Base-by-base conservation (phyloP, 2,797 vertebrate genomes). In the Staurois parvus region DNA sequence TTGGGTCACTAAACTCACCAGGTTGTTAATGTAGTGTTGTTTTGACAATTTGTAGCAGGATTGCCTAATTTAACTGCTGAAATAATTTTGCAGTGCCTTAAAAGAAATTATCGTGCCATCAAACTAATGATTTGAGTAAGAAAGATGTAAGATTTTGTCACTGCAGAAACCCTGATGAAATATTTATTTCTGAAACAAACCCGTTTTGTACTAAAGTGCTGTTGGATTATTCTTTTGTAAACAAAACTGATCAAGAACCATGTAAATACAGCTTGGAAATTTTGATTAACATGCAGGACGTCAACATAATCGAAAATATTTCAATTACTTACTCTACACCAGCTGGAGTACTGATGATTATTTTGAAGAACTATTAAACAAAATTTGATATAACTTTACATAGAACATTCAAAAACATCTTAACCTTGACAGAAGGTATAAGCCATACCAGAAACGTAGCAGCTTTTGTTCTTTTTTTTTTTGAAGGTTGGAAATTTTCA, bases 11-110 rank as follows among this genome's bases (percentile, higher is more conserved):
- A 86, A 77, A 75, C 0, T 0, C 10, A 80, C 34, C 62, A 83
- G 32, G 42, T 76, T 77, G 15, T 45, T 72, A 86, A 78, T 10
- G 37, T 0, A 0, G 21, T 15, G 17, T n/a, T 7, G 0, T 0
- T 0, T 8, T 19, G 30, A 28, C 81, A 76, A 7, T 56, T 77
- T 67, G 45, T 78, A 74, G 70, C n/a, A 6, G 77, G 64, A 17
- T 42, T 29, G 1, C 3, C 67, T 19, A 17, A 73, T 81, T 73
- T 77, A 19, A 76, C 9, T 11, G 1, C 15, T 64, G 72, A 72
- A 40, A 34, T 0, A 0, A 26, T 37, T 45, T 80, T 88, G 37
- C 4, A 83, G 64, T 82, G 26, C n/a, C 30, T 62, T 73, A 34
- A 68, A 86, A 5, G 74, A 26, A 29, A 0, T 30, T 24, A 82